Evolutionary conservation across 2,113 vertebrate species (phyloP), one percentile per base, ranked within the genome.

Genomic region (Cryptomyrus ogoouensis): DNA sequence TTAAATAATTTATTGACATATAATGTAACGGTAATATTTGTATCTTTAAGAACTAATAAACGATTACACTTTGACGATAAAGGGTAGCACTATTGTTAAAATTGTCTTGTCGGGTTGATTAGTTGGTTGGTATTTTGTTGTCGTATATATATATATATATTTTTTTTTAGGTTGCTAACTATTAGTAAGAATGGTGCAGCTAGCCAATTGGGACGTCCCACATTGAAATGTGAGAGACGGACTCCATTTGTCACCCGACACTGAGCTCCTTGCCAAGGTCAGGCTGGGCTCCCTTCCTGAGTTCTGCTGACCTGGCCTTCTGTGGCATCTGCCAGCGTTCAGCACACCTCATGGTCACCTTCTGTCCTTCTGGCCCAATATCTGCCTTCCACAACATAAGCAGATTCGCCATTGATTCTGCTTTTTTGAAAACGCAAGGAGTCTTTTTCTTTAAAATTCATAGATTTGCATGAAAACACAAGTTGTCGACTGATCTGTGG

Each of bases 191-290:
- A 87, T 10, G n/a, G 58, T 21, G 2, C 31, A 35, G 53, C 49
- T 52, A 53, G 27, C 12, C 17, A 19, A 13, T n/a, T 27, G 77
- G 46, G 46, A 17, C 6, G 27, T 52, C 44, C 70, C 47, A 19
- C 19, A 19, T 7, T 2, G 42, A 52, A 50, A 35, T 27, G 80
- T 52, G 35, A 47, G 89, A 85, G 89, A 84, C n/a, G 5, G 24
- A 56, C 39, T n/a, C 70, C 39, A 47, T 89, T n/a, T 89, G 89
- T 84, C 53, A 89, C 89, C 77, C n/a, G 53, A 84, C 83, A 89
- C 35, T 12, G 13, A 84, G 35, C 19, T 21, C 52, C 8, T 62
- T 85, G 24, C 77, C 89, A 84, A 89, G 89, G 89, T 52, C 89
- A 27, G 50, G 35, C 50, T 35, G 21, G 10, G 6, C 80, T n/a